Conservation (phyloP, 2,797 vertebrate genomes). For the Pangasius djambal region DNA sequence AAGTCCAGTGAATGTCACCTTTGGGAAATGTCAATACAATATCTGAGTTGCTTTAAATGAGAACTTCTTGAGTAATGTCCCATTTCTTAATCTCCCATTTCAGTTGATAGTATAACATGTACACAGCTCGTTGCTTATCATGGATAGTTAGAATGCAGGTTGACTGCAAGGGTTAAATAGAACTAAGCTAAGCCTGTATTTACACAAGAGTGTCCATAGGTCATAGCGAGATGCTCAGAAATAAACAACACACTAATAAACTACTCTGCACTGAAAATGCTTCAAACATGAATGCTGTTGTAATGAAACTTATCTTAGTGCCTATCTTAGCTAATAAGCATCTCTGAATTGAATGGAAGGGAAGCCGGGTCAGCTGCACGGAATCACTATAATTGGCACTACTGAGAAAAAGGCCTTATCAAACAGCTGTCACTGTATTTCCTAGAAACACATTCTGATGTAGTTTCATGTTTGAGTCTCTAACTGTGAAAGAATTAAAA, state of each 20-base stretch:
- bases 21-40: slow-evolving; percentile 1
- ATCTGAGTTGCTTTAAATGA: not conserved
- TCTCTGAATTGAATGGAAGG: slow-evolving; percentile 36
- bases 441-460: not conserved
- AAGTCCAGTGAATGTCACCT: not conserved
- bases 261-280: not conserved
- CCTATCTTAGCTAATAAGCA: slow-evolving; percentile 43
- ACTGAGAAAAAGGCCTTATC: not conserved
- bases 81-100: not conserved
- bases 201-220: not conserved
- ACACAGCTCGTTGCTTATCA: not conserved
- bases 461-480: not conserved
- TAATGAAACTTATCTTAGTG: slow-evolving; percentile 39
- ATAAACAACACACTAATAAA: not conserved
- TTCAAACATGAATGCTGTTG: not conserved
- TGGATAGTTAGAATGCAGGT: not conserved
- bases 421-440: not conserved
- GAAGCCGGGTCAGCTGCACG: not conserved
- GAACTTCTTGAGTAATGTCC: not conserved
- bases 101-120: not conserved
- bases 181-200: not conserved
- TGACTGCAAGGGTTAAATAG: not conserved
- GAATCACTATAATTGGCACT: not conserved
- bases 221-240: not conserved
- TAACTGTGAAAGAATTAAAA: not conserved